These are phyloP conservation scores for Notolepis coatsorum DNA, from an alignment of 2,797 vertebrate species.

Conservation along the genomic window DNA sequence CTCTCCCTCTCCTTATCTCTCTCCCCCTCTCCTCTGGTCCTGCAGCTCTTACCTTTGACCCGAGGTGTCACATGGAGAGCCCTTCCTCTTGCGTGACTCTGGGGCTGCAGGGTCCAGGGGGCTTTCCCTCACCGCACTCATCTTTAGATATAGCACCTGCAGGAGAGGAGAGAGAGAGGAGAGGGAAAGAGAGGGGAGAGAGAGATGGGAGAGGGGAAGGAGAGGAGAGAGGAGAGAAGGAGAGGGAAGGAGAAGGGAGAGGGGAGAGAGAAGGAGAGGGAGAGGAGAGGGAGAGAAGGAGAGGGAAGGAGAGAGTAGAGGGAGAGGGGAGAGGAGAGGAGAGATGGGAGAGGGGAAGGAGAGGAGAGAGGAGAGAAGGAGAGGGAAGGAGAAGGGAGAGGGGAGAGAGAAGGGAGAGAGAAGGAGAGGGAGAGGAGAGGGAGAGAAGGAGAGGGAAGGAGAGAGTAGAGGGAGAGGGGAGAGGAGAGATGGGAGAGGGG, in stretches of 20 bases:
- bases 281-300: too few relatives aligned
- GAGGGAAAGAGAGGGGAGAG: slow-evolving; percentile 3
- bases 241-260: background rate
- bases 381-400: background rate
- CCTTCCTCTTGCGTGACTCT: slow-evolving; percentile 94
- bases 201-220: too few relatives aligned
- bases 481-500: too few relatives aligned
- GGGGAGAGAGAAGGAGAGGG: background rate
- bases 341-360: too few relatives aligned
- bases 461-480: too few relatives aligned
- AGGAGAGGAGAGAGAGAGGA: slow-evolving; percentile 17
- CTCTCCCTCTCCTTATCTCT: background rate
- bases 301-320: too few relatives aligned
- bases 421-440: background rate
- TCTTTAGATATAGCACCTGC: slow-evolving; percentile 89
- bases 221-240: background rate
- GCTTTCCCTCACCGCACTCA: slow-evolving; percentile 95
- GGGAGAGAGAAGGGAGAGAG: background rate
- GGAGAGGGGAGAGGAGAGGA: too few relatives aligned
- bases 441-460: background rate
- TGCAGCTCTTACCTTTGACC: slow-evolving; percentile 85
- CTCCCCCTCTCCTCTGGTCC: background rate
- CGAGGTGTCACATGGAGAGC: slow-evolving; percentile 90
- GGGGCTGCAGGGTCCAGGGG: slow-evolving; percentile 88
- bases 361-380: background rate